A percentile compares a stretch with the other conserved stretches of the same genome.
phyloP scores from a whole-genome alignment of 2,797 vertebrate genomes.

The Eospalax fontanierii region DNA sequence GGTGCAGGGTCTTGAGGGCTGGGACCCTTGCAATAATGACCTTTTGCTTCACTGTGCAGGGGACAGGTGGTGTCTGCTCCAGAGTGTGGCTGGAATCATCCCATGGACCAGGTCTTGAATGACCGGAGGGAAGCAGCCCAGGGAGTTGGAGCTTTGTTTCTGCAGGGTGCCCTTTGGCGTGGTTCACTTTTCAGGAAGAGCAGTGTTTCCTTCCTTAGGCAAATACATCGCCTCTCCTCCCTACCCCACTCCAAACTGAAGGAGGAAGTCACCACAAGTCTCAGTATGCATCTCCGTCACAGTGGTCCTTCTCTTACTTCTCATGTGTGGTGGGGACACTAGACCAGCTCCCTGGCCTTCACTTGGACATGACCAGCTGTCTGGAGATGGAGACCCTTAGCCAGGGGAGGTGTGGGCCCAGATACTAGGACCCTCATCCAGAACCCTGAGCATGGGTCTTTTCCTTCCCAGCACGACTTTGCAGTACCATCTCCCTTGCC shows the following conservation, averaged over 20 bases:
- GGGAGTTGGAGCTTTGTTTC: too few species aligned
- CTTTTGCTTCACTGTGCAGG: neutral
- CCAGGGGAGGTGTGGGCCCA: neutral
- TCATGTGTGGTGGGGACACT: neutral
- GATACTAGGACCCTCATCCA: neutral
- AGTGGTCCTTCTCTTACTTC: neutral
- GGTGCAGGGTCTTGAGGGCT: fast-evolving
- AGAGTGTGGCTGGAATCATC: neutral
- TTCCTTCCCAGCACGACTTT: conserved; percentile 5
- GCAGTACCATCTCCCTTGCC: neutral
- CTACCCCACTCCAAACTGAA: neutral
- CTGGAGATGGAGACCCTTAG: conserved; percentile 50
- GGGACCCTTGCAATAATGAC: too few species aligned
- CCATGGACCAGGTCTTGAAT: neutral
- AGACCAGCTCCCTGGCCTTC: conserved; percentile 64
- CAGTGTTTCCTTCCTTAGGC: neutral
- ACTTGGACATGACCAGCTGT: conserved; percentile 62
- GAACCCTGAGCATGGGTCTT: neutral
- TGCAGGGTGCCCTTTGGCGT: neutral
- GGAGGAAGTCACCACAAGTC: neutral
- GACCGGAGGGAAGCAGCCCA: fast-evolving
- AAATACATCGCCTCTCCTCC: neutral
- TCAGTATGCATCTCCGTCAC: neutral
- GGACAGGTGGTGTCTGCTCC: neutral
- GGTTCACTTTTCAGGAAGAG: neutral